Percentiles rank a stretch among this genome's conserved stretches.
phyloP scores from a whole-genome alignment of 2,888 invertebrate genomes.

The Cerceris ruficornis region DNA sequence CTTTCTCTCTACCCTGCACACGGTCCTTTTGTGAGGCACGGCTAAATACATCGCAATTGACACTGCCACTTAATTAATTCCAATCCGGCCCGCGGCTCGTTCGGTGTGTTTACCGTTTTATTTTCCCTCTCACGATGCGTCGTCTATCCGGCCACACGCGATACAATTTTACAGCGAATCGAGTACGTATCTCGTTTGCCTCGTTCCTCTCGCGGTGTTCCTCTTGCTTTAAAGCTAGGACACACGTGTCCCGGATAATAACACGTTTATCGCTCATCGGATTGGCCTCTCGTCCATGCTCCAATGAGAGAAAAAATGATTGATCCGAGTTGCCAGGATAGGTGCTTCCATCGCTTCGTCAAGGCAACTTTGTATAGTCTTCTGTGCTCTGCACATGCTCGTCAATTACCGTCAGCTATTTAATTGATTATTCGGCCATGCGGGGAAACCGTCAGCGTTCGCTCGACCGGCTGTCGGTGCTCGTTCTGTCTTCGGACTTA shows the following conservation, averaged over 20 bases:
- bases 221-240: constrained; percentile 21
- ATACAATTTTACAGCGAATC: constrained; percentile 38
- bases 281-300: constrained; percentile 39
- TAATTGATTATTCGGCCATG: constrained; percentile 31
- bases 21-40: background rate
- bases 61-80: constrained; percentile 41
- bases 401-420: constrained; percentile 49
- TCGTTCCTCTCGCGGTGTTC: constrained; percentile 24
- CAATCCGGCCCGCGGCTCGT: background rate
- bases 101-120: background rate
- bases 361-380: constrained; percentile 45
- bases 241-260: constrained; percentile 46
- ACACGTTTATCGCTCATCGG: constrained; percentile 57
- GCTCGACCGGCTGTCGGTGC: background rate
- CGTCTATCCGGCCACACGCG: constrained; percentile 9
- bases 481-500: background rate
- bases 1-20: background rate
- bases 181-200: constrained; percentile 32
- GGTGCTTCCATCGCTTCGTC: constrained; percentile 14
- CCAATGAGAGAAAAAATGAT: background rate
- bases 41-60: constrained; percentile 2
- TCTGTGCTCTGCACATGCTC: constrained; percentile 20
- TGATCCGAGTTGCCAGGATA: constrained; percentile 30
- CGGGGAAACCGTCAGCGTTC: constrained; percentile 3
- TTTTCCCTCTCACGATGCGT: background rate